These are phyloP conservation scores for Clarias fuscus DNA, from an alignment of 2,797 vertebrate genomes.

Conservation along the genomic window DNA sequence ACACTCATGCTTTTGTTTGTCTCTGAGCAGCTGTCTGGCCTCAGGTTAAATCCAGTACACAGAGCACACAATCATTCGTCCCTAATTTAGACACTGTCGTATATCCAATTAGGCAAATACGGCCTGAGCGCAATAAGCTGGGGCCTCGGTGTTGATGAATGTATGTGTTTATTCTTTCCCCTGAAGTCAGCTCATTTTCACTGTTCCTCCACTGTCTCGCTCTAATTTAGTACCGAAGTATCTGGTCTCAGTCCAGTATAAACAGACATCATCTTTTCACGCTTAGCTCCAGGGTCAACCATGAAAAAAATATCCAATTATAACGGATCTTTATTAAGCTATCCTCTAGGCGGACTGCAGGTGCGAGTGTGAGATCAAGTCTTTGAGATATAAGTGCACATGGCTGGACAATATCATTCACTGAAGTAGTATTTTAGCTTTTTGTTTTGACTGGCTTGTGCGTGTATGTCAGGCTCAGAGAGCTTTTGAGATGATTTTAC, in stretches of 20 bases:
- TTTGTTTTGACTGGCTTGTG: background rate
- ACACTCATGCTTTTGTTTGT: constrained; percentile 4
- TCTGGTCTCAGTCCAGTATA: constrained; percentile 28
- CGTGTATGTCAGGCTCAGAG: constrained; percentile 4
- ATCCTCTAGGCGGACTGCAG: constrained; percentile 14
- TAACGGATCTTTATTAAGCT: constrained; percentile 27
- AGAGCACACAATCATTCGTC: constrained; percentile 64
- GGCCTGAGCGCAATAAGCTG: constrained; percentile 28
- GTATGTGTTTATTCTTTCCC: constrained; percentile 3
- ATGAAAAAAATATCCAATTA: constrained; percentile 14
- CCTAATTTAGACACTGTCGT: constrained; percentile 72
- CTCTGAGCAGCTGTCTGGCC: constrained; percentile 37
- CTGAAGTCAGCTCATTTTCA: constrained; percentile 1
- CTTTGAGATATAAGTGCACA: background rate
- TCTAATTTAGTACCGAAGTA: constrained; percentile 8
- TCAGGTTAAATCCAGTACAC: constrained; percentile 48
- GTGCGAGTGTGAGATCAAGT: constrained; percentile 14
- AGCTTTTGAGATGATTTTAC: constrained; percentile 21
- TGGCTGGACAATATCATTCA: constrained; percentile 19
- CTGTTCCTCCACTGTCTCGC: background rate
- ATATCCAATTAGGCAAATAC: constrained; percentile 70
- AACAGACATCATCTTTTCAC: constrained; percentile 24
- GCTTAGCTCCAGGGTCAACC: constrained; percentile 22
- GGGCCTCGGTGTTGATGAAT: constrained; percentile 21
- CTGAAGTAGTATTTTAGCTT: constrained; percentile 12